phyloP scores from a whole-genome alignment of 64 coral and sea anemone species.

The Platygyra sinensis region DNA sequence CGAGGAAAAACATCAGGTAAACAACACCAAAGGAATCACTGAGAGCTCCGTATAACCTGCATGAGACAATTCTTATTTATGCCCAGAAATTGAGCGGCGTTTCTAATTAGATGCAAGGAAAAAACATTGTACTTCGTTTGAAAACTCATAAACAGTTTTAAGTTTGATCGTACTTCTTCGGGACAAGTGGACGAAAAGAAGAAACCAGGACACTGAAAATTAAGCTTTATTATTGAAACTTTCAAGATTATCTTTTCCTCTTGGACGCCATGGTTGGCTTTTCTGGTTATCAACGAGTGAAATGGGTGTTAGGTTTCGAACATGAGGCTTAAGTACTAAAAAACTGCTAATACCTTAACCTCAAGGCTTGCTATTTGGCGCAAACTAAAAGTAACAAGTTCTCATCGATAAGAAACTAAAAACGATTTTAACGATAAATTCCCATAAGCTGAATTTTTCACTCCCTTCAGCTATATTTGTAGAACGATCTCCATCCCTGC shows the following conservation, averaged over 20 bases:
- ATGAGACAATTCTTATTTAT: constrained; percentile 3
- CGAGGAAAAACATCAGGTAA: constrained; percentile 43
- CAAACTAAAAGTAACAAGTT: not conserved
- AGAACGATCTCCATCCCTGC: too few relatives aligned
- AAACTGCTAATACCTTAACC: too few relatives aligned
- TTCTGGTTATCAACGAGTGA: not conserved
- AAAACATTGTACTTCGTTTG: not conserved
- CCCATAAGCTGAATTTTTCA: too few relatives aligned
- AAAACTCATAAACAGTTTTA: not conserved
- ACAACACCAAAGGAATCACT: not conserved
- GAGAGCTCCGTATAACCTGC: not conserved
- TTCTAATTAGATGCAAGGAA: not conserved
- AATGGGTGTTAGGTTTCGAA: not conserved
- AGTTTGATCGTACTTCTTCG: too few relatives aligned
- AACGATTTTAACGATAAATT: not conserved
- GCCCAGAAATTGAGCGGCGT: too few relatives aligned
- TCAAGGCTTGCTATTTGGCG: too few relatives aligned
- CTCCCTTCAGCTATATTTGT: too few relatives aligned
- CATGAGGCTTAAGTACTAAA: not conserved
- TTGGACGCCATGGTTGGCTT: not conserved
- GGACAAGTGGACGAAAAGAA: too few relatives aligned
- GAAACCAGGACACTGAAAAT: too few relatives aligned
- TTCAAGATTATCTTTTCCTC: not conserved
- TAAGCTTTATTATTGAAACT: too few relatives aligned
- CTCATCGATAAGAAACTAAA: not conserved